A percentile compares a stretch with the other conserved stretches of the same genome.
phyloP scores from a whole-genome alignment of 2,888 invertebrate genomes.

The Apamea anceps region DNA sequence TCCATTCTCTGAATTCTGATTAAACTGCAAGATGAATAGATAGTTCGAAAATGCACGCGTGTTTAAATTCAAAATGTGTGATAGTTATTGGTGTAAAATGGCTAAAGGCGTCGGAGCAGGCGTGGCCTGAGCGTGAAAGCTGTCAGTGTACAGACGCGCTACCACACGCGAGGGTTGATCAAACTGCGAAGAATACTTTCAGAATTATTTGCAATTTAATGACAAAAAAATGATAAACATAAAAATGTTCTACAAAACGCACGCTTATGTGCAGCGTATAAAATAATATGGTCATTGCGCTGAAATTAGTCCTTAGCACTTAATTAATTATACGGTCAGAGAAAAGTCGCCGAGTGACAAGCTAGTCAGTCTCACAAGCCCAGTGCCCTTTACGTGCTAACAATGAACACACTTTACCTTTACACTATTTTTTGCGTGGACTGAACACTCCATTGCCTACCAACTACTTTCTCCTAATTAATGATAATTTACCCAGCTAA shows the following conservation, averaged over 20 bases:
- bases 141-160: slow-evolving; percentile 25
- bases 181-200: slow-evolving; percentile 15
- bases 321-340: slow-evolving; percentile 23
- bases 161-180: slow-evolving; percentile 32
- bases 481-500: slow-evolving; percentile 69
- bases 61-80: slow-evolving; percentile 30
- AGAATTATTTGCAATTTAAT: slow-evolving; percentile 46
- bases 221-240: slow-evolving; percentile 27
- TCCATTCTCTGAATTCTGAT: slow-evolving; percentile 10
- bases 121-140: slow-evolving; percentile 48
- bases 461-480: slow-evolving; percentile 84
- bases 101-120: slow-evolving; percentile 55
- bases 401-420: slow-evolving; percentile 67
- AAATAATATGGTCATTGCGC: slow-evolving; percentile 3
- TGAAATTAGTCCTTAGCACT: slow-evolving; percentile 23
- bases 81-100: slow-evolving; percentile 57
- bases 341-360: slow-evolving; percentile 22
- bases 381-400: slow-evolving; percentile 82
- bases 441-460: slow-evolving; percentile 70
- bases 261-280: not conserved
- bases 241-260: slow-evolving; percentile 1
- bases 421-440: slow-evolving; percentile 73
- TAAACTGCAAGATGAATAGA: slow-evolving; percentile 28
- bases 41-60: slow-evolving; percentile 19
- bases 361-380: slow-evolving; percentile 37